Evolutionary conservation across 2,888 invertebrate species (phyloP), one percentile per base, ranked within the genome.

Genomic region (Volucella inanis): DNA sequence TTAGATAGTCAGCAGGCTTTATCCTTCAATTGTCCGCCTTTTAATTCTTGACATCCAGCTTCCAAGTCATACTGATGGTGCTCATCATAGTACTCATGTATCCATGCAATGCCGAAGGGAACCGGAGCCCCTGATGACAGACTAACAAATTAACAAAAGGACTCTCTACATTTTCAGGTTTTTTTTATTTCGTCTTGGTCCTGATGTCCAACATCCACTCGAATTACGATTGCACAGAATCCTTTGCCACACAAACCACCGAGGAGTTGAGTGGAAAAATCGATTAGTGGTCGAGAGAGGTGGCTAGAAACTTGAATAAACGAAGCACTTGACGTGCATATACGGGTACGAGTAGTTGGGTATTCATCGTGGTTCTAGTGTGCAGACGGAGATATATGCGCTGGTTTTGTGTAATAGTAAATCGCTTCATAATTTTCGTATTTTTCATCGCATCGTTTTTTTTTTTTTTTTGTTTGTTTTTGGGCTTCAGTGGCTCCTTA

Each of bases 71-170:
- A 31, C 31, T 31, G 31, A 6, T 31, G 31, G 31, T 31, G 0
- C 31, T 6, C 31, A 31, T 31, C 6, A 31, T 2, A 31, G 31
- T 31, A 31, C 6, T 31, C 31, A 31, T 31, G 31, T 31, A 31
- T 31, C 31, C 31, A 6, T 31, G 31, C 31, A 31, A 31, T 31
- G 31, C 31, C 31, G 31, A 31, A 31, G 31, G 31, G 1, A 31
- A 31, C 31, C 43, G 45, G 14, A 45, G 38, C 22, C 14, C 45
- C 39, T 50, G 64, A 62, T 64, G 62, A 64, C 75, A 79, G 55
- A 55, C 62, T 64, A 75, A 81, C 75, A 68, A 70, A 81, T 62
- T 62, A 80, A 80, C 80, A 80, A 75, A 75, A 64, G 68, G 52
- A 57, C 61, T 59, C 18, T 22, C n/a, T 54, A 11, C 47, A n/a